A percentile compares a stretch with the other conserved stretches of the same genome.
phyloP scores from a whole-genome alignment of 2,797 vertebrate species.

The Emys orbicularis region DNA sequence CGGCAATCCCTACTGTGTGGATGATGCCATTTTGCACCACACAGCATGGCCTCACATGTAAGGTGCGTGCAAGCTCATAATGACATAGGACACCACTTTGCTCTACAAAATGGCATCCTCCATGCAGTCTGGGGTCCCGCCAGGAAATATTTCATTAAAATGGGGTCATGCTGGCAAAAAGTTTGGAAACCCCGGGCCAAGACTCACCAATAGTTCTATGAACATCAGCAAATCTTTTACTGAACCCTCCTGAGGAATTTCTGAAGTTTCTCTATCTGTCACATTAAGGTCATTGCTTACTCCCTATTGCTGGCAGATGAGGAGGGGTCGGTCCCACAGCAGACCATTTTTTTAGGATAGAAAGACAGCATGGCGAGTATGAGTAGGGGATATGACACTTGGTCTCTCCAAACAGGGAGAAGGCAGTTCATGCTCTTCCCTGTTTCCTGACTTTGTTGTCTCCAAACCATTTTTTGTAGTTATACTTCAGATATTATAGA shows the following conservation, averaged over 20 bases:
- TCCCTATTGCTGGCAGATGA: fast-evolving
- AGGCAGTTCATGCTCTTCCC: background rate
- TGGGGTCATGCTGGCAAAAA: too few relatives aligned
- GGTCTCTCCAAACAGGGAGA: background rate
- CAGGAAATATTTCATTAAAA: too few relatives aligned
- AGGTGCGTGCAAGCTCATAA: too few relatives aligned
- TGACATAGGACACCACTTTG: too few relatives aligned
- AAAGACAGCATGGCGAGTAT: background rate
- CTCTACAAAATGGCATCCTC: too few relatives aligned
- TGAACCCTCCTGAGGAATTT: background rate
- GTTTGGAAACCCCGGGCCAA: too few relatives aligned
- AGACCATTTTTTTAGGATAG: background rate
- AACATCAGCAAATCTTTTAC: background rate
- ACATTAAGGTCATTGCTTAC: background rate
- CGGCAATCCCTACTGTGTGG: too few relatives aligned
- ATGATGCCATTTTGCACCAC: too few relatives aligned
- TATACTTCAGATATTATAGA: background rate
- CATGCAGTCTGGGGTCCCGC: too few relatives aligned
- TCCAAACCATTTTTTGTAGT: background rate
- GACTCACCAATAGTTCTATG: background rate
- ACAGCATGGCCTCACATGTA: too few relatives aligned
- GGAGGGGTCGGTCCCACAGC: background rate
- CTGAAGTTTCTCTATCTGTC: background rate
- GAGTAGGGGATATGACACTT: background rate
- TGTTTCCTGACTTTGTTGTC: background rate